Evolutionary conservation across 2,797 vertebrate species (phyloP), one percentile per base, ranked within the genome.

Genomic region (Sylvilagus floridanus): DNA sequence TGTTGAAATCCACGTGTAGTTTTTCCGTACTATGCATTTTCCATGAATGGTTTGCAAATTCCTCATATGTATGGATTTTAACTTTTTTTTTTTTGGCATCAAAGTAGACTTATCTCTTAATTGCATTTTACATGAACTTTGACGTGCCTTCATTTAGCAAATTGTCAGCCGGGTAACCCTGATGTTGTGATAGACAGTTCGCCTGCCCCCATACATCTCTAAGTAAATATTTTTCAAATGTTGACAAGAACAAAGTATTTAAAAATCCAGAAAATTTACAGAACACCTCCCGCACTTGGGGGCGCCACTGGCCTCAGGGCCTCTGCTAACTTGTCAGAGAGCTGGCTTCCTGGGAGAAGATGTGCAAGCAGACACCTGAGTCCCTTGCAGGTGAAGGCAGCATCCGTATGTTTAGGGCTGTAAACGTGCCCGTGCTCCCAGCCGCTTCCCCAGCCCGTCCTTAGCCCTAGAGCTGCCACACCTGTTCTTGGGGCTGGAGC

Each of bases 161-260:
- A 26, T 50, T 79, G 26, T 91, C 42, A 82, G 13, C 68, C 5
- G 0, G 3, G 19, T 68, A 21, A 28, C 62, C 65, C 69, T 8
- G 21, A 77, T 42, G 79, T 75, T 52, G 84, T 62, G 26, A 30
- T 2, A 42, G n/a, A 1, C 28, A 66, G 12, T 26, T 12, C 16
- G 17, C 76, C 52, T 30, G 5, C 12, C 8, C 30, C 11, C 57
- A 4, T 65, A 12, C 87, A 37, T 66, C 79, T 81, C 78, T 26
- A 60, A 32, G 71, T 73, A 73, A 90, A 30, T n/a, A 65, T 66
- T 63, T 92, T 54, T 35, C 42, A 62, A 88, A 35, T 13, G 13
- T 32, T 72, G 86, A 52, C 16, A 28, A 73, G 69, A 87, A 68
- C 35, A 77, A 93, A 90, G 60, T 76, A 35, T 42, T 88, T 65